phyloP scores from a whole-genome alignment of 2,797 vertebrate genomes.

The Pantherophis vulpinus region DNA sequence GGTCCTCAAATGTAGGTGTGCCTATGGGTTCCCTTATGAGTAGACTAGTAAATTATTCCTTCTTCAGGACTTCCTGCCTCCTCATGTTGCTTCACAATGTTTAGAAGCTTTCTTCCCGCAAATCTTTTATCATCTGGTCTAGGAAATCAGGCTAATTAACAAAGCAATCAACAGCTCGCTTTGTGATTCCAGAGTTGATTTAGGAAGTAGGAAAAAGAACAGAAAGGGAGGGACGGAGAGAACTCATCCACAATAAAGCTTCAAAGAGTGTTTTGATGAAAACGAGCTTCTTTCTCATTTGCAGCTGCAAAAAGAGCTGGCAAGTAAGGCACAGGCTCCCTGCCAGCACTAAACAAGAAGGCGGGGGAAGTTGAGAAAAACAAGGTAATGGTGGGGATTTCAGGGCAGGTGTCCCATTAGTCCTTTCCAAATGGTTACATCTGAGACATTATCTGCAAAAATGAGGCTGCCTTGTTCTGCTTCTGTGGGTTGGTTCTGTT shows the following conservation, averaged over 20 bases:
- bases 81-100: conserved; percentile 2
- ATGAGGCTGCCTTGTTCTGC: conserved; percentile 45
- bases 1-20: not conserved
- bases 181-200: conserved; percentile 41
- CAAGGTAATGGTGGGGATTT: conserved; percentile 43
- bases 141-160: conserved; percentile 54
- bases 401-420: conserved; percentile 60
- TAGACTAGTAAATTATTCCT: conserved; percentile 17
- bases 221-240: not conserved
- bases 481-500: conserved; percentile 44
- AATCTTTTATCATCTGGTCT: conserved; percentile 42
- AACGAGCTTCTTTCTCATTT: conserved; percentile 56
- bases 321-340: conserved; percentile 34
- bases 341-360: conserved; percentile 51
- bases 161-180: conserved; percentile 59
- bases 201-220: conserved; percentile 52
- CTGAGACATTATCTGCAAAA: conserved; percentile 50
- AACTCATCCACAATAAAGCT: conserved; percentile 59
- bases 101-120: conserved; percentile 45
- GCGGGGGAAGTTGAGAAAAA: not conserved
- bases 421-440: conserved; percentile 46
- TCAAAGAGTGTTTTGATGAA: conserved; percentile 67
- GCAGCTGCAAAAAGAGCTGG: conserved; percentile 61
- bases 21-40: not conserved
- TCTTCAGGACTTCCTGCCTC: conserved; percentile 43